Percentiles rank a stretch among this genome's conserved stretches.
Conservation (phyloP, 1,140 invertebrate species). For the Pachypsylla venusta region DNA sequence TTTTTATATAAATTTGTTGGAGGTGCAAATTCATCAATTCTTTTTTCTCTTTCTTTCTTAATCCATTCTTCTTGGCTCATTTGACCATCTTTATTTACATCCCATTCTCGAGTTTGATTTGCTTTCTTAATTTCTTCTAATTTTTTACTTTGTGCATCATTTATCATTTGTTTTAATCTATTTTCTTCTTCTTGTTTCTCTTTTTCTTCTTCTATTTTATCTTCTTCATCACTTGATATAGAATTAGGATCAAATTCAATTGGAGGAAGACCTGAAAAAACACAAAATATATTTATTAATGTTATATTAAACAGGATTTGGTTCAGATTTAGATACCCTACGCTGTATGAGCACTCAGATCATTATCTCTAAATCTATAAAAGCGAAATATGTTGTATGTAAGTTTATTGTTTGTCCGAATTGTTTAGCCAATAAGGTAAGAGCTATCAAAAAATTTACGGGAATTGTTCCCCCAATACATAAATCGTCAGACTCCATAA, state of each 20-base stretch:
- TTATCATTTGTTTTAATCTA: neutral
- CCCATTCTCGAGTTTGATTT: neutral
- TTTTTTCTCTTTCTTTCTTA: neutral
- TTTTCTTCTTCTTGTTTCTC: neutral
- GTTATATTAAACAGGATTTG: no score
- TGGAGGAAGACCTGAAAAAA: neutral
- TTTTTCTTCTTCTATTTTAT: neutral
- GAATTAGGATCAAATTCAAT: neutral
- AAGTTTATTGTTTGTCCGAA: no score
- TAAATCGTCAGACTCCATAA: no score
- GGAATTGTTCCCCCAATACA: no score
- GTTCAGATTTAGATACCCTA: no score
- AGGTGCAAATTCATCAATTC: neutral
- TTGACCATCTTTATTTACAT: neutral
- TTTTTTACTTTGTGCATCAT: neutral
- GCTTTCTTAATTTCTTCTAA: neutral
- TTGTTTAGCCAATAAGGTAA: no score
- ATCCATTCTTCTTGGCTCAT: constrained; percentile 3
- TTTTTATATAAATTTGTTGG: neutral
- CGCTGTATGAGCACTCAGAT: no score
- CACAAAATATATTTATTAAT: no score
- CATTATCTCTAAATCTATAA: no score
- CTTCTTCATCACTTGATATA: neutral
- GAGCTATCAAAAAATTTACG: no score
- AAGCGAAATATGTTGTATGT: no score